Percentiles rank a stretch among this genome's conserved stretches.
Conservation (phyloP, 2,113 vertebrate genomes). For the Setophaga kirtlandii region DNA sequence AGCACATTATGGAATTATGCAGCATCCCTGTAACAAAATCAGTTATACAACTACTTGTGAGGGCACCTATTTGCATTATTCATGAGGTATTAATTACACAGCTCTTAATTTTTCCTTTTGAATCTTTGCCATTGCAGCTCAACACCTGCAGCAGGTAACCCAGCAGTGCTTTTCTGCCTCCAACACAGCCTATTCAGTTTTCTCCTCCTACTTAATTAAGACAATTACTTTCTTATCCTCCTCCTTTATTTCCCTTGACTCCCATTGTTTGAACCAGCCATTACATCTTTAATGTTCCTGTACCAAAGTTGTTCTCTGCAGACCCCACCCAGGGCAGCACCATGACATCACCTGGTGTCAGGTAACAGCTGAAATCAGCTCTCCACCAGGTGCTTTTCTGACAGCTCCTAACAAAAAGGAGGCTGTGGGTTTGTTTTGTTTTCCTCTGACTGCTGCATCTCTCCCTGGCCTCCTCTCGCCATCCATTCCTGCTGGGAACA, state of each 20-base stretch:
- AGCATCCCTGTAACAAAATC: constrained; percentile 9
- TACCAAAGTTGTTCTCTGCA: background rate
- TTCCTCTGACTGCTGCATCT: background rate
- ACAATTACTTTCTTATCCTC: constrained; percentile 37
- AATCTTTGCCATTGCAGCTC: constrained; percentile 5
- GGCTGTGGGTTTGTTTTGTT: background rate
- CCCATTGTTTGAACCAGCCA: background rate
- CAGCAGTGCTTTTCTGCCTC: background rate
- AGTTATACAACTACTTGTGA: constrained; percentile 34
- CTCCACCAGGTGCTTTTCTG: background rate
- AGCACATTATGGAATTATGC: background rate
- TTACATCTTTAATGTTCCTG: background rate
- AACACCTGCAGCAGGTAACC: constrained; percentile 24
- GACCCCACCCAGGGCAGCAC: background rate
- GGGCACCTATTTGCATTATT: constrained; percentile 45
- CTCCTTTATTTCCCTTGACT: constrained; percentile 2
- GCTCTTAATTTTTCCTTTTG: background rate
- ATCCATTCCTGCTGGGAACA: background rate
- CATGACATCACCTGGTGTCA: background rate
- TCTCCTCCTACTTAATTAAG: constrained; percentile 45
- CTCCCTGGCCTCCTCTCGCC: background rate
- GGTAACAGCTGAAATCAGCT: background rate
- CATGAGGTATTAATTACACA: constrained; percentile 33
- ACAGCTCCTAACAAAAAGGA: background rate
- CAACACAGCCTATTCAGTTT: background rate